Evolutionary conservation across 2,797 vertebrate genomes (phyloP).

Genomic region (Lithobates pipiens): DNA sequence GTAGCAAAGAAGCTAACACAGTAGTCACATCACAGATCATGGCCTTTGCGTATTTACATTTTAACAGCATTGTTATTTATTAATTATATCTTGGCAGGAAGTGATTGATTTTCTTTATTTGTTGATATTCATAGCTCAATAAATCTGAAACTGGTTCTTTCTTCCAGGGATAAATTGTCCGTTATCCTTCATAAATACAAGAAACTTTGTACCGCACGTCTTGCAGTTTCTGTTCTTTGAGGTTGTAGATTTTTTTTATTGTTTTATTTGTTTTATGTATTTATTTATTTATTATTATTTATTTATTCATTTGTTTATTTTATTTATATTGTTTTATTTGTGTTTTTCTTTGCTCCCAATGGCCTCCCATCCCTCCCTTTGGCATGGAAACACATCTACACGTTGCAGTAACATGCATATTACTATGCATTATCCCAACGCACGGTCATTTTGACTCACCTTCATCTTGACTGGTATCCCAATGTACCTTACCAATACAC

Average conservation of each 20-base stretch:
- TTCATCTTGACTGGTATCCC: no score
- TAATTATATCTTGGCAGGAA: constrained; percentile 16
- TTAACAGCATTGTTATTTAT: constrained; percentile 36
- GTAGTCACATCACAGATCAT: background rate
- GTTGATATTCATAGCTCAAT: constrained; percentile 25
- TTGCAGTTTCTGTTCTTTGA: background rate
- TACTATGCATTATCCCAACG: no score
- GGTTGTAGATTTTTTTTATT: background rate
- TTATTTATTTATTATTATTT: no score
- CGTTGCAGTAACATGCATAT: no score
- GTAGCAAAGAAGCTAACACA: background rate
- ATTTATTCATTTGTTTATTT: no score
- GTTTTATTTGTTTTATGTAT: background rate
- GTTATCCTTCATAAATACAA: background rate
- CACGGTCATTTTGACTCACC: no score
- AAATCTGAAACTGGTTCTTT: constrained; percentile 12
- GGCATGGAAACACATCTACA: no score
- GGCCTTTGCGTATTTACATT: constrained; percentile 35
- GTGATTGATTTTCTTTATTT: constrained; percentile 32
- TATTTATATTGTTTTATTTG: background rate
- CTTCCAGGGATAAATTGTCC: constrained; percentile 17
- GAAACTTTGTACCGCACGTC: background rate
- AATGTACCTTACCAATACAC: no score
- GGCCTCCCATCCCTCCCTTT: background rate
- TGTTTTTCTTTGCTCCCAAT: background rate